Base-by-base conservation (phyloP, 1,140 invertebrate genomes). In the Gryllus bimaculatus region DNA sequence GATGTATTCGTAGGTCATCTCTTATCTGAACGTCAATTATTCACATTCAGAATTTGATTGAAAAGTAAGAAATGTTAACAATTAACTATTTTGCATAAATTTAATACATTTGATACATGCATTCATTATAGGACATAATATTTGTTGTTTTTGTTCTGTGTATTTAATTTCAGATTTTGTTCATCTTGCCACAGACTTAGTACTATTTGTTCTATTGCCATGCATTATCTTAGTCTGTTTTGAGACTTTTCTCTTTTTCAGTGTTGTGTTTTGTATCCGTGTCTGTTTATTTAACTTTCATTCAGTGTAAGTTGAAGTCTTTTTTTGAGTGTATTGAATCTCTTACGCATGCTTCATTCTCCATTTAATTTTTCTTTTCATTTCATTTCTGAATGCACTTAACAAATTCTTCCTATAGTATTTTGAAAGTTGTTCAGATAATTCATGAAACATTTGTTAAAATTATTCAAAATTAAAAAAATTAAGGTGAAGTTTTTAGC, bases 101-200 rank as follows among this genome's bases (percentile, higher is more conserved):
- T 66, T 66, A 66, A 66, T 66, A 66, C 54, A 66, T 66, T 66
- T 66, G 54, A 66, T 66, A 66, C 54, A 66, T 66, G 54, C 10
- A 66, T 66, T 66, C 54, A 66, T 66, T 66, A 2, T 66, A 66
- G 54, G 54, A 66, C 10, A 66, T 66, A 13, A 10, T 3, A 13
- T 66, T 66, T 13, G 10, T 66, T 66, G 54, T 66, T 39, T 39
- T 39, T 39, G 26, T 39, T 39, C 26, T 39, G 26, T 39, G 26
- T 39, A 39, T 39, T 39, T 39, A 39, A 39, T 39, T 39, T 39
- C 26, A 39, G 26, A 39, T 39, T 39, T 39, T 39, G 26, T 39
- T 39, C 26, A 39, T 39, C 26, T 39, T 39, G 26, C 26, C 26
- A 39, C 26, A 39, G 26, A 39, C 26, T 39, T 39, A 39, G 5